Conservation (phyloP, 2,888 invertebrate genomes). For the Lordiphosa andalusiaca region DNA sequence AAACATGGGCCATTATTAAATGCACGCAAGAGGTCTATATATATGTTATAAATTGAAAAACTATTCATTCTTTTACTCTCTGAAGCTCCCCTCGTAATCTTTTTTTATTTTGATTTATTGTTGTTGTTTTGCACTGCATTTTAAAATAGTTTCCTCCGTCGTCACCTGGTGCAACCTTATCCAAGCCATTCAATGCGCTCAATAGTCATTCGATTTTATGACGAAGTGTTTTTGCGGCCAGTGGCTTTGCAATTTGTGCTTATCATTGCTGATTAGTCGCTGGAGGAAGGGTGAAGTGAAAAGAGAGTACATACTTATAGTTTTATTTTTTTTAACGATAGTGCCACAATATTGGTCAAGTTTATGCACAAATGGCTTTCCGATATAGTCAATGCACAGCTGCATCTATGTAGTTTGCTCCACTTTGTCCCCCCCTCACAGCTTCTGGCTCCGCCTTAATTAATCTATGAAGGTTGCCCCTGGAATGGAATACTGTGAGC, state of each 20-base stretch:
- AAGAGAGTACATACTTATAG: not conserved
- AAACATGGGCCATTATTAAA: too few relatives aligned
- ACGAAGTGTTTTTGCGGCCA: slow-evolving; percentile 2
- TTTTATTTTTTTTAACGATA: slow-evolving; percentile 22
- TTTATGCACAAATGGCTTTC: slow-evolving; percentile 29
- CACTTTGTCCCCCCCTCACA: slow-evolving; percentile 17
- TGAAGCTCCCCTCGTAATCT: too few relatives aligned
- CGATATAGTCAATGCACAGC: slow-evolving; percentile 38
- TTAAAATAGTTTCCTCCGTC: not conserved
- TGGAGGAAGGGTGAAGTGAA: not conserved
- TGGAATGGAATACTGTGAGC: slow-evolving; percentile 7
- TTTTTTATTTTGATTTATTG: too few relatives aligned
- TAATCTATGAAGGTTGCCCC: slow-evolving; percentile 38
- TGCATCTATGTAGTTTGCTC: slow-evolving; percentile 22
- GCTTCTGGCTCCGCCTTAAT: slow-evolving; percentile 13
- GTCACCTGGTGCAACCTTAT: slow-evolving; percentile 2
- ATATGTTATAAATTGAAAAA: too few relatives aligned
- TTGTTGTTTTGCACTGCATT: not conserved
- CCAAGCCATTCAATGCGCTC: slow-evolving; percentile 13
- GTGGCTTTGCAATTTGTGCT: slow-evolving; percentile 20
- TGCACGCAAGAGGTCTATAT: too few relatives aligned
- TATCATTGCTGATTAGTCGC: slow-evolving; percentile 27
- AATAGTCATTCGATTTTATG: slow-evolving; percentile 32
- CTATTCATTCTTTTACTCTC: too few relatives aligned
- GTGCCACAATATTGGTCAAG: slow-evolving; percentile 58